Conservation (phyloP, 1,140 invertebrate genomes). For the Drosophila neocordata region DNA sequence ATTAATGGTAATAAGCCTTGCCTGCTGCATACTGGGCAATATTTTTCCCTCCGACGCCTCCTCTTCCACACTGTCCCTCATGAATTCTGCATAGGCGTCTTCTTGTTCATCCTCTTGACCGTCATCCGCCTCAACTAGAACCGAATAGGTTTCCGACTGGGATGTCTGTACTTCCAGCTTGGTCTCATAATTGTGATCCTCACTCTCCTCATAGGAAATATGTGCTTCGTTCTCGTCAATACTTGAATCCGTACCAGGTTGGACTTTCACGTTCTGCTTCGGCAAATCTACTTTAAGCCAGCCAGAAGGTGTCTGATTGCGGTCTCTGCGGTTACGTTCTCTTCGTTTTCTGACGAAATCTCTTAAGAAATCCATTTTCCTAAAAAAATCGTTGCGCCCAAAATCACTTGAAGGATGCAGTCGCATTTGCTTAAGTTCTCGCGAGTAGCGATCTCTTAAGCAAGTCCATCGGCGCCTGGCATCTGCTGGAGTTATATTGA, state of each 20-base stretch:
- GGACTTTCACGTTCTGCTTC: slow-evolving; percentile 18
- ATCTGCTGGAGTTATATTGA: slow-evolving; percentile 61
- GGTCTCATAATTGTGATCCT: slow-evolving; percentile 58
- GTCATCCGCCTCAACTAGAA: slow-evolving; percentile 64
- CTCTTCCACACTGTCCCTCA: slow-evolving; percentile 32
- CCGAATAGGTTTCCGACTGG: slow-evolving; percentile 66
- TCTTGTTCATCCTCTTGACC: slow-evolving; percentile 40
- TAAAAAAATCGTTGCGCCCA: slow-evolving; percentile 70
- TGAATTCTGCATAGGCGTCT: slow-evolving; percentile 55
- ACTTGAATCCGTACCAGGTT: slow-evolving; percentile 27
- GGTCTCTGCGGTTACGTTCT: slow-evolving; percentile 51
- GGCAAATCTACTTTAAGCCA: slow-evolving; percentile 50
- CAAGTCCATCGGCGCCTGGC: slow-evolving; percentile 74
- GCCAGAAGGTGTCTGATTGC: slow-evolving; percentile 55
- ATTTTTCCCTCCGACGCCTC: slow-evolving; percentile 36
- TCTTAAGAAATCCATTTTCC: slow-evolving; percentile 74
- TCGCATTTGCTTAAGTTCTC: slow-evolving; percentile 69
- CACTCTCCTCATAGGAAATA: slow-evolving; percentile 49
- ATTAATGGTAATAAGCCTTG: slow-evolving; percentile 43
- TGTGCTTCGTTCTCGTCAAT: slow-evolving; percentile 57
- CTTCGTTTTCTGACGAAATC: slow-evolving; percentile 65
- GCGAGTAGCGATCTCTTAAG: slow-evolving; percentile 68
- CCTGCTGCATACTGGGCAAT: slow-evolving; percentile 32
- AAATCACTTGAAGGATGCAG: slow-evolving; percentile 68
- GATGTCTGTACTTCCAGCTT: slow-evolving; percentile 60